Evolutionary conservation across 1,140 invertebrate species (phyloP), one percentile per base, ranked within the genome.

Genomic region (Drepana arcuata): DNA sequence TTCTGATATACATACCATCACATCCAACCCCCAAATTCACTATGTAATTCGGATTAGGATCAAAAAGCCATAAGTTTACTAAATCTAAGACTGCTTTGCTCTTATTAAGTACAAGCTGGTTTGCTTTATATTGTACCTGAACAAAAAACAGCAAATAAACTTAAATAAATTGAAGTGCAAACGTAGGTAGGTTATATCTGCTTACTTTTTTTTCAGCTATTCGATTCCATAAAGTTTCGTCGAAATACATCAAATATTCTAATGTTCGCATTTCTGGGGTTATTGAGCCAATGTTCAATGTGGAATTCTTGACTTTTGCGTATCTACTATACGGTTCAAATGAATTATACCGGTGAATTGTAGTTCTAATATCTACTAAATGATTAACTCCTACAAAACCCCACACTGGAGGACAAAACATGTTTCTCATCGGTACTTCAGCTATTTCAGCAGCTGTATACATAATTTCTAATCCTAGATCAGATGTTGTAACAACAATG

Each of bases 351-450:
- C 69, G 78, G 48, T 85, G 74, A 39, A 84, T 51, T 25, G 79
- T 83, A 30, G 68, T 78, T 26, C 54, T 62, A 16, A 83, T 56
- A 56, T 86, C 85, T 7, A 84, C 64, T 26, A 84, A 72, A 31
- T 82, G 68, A 49, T 85, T 83, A n/a, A 82, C 56, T 14, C 84
- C 84, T 0, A 83, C 64, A 51, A 85, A 86, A 7, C 86, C 86
- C 85, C 85, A 87, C 5, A 87, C 85, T 18, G 86, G 85, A 3
- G 86, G 83, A 33, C 79, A 84, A 56, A 77, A 73, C 45, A 87
- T 74, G 48, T 82, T 73, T 45, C 53, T 55, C 24, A 81, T 38
- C 1, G 72, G 62, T 4, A 83, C 51, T 51, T 81, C 67, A 11
- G 71, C 59, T 23, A 69, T 63, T 48, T 83, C 58, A 10, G 84